Percentiles rank a stretch among this genome's conserved stretches.
These are phyloP conservation scores for Pristis pectinata DNA, from an alignment of 2,797 vertebrate genomes.

Conservation along the genomic window DNA sequence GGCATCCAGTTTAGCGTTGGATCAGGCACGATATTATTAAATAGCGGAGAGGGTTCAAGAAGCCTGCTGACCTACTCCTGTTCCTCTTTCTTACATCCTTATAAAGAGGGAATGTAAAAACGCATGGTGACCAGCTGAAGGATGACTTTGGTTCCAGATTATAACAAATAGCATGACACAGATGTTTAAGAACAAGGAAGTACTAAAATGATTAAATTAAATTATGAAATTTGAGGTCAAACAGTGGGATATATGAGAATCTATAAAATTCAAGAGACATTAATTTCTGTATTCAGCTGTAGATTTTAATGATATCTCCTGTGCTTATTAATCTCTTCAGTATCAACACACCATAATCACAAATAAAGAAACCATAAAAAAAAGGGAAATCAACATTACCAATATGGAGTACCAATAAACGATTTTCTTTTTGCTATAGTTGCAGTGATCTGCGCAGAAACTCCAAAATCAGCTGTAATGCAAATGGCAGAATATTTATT, in stretches of 20 bases:
- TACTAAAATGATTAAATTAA: not conserved
- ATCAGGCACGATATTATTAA: too few relatives aligned
- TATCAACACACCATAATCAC: not conserved
- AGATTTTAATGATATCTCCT: not conserved
- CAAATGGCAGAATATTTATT: not conserved
- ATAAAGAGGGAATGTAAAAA: not conserved
- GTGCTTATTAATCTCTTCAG: not conserved
- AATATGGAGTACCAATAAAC: conserved; percentile 97
- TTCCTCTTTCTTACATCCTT: too few relatives aligned
- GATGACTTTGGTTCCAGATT: not conserved
- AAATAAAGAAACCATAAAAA: conserved; percentile 42
- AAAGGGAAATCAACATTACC: conserved; percentile 60
- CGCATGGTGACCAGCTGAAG: not conserved
- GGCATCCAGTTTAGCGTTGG: too few relatives aligned
- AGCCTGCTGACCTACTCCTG: too few relatives aligned
- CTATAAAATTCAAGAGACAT: not conserved
- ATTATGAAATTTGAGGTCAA: not conserved
- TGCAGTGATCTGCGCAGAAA: conserved; percentile 95
- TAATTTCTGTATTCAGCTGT: not conserved
- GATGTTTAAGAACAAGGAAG: not conserved
- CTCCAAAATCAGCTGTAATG: conserved; percentile 86
- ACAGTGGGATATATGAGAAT: not conserved
- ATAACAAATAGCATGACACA: not conserved
- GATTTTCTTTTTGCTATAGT: conserved; percentile 97
- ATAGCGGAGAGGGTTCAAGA: too few relatives aligned